Percentiles rank a stretch among this genome's conserved stretches.
These are phyloP conservation scores for Oconnorella tubifera DNA, from an alignment of 2,888 invertebrate genomes.

Conservation along the genomic window DNA sequence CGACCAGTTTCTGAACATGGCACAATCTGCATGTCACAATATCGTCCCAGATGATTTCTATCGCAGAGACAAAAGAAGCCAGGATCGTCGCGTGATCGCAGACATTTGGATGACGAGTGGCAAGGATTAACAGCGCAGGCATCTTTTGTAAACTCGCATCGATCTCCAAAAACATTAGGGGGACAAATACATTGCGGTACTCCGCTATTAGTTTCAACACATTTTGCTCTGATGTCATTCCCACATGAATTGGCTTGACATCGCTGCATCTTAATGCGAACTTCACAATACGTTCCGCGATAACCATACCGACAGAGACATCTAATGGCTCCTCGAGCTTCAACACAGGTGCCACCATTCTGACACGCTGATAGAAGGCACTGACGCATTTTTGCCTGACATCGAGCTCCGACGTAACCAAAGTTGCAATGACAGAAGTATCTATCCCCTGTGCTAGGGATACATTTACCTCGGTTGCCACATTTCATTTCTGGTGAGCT, in stretches of 20 bases:
- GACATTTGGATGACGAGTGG: not conserved
- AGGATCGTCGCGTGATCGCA: not conserved
- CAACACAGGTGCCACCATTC: slow-evolving; percentile 12
- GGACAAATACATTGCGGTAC: slow-evolving; percentile 6
- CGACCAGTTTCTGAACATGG: not conserved
- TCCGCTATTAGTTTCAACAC: not conserved
- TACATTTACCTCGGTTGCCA: not conserved
- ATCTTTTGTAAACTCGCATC: not conserved
- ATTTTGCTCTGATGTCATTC: not conserved
- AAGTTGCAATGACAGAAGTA: not conserved
- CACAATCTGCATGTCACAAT: not conserved
- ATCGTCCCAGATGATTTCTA: not conserved
- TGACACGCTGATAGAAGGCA: not conserved
- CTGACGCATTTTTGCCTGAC: not conserved
- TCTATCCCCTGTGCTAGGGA: not conserved
- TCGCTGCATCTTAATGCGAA: not conserved
- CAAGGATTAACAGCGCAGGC: slow-evolving; percentile 9
- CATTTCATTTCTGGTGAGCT: too few relatives aligned
- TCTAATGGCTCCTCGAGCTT: not conserved
- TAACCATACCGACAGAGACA: slow-evolving; percentile 1
- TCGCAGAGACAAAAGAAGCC: slow-evolving; percentile 10
- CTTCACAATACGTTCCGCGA: not conserved
- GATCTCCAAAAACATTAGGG: not conserved
- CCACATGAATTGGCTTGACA: not conserved
- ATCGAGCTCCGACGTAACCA: slow-evolving; percentile 3